Evolutionary conservation across 1,140 invertebrate genomes (phyloP).

Genomic region (Pristionchus pacificus): DNA sequence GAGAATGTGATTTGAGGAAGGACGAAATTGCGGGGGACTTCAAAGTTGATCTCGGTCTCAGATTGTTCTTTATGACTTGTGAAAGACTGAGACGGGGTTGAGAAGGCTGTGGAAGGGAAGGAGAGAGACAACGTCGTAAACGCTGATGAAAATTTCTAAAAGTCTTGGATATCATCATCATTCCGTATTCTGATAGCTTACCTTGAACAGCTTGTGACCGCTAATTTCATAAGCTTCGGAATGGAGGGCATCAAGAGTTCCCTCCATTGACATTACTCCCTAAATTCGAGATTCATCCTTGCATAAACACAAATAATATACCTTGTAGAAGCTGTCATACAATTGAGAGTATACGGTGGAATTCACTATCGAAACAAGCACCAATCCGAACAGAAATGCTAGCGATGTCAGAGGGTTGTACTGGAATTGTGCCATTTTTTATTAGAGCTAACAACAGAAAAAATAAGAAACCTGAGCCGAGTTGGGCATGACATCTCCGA

Average conservation of each 20-base stretch:
- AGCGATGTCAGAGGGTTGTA: constrained; percentile 23
- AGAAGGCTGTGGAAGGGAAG: too few relatives aligned
- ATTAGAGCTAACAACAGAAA: neutral
- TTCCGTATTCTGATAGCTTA: neutral
- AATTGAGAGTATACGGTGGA: constrained; percentile 26
- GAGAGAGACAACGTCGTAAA: too few relatives aligned
- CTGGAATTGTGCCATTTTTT: constrained; percentile 5
- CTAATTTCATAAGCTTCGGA: constrained; percentile 1
- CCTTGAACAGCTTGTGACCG: constrained; percentile 24
- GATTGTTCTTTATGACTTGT: too few relatives aligned
- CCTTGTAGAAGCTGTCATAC: constrained; percentile 18
- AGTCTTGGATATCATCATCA: neutral
- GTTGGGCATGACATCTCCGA: constrained; percentile 33
- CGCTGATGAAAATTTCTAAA: too few relatives aligned
- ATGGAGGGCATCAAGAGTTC: constrained; percentile 17
- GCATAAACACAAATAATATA: neutral
- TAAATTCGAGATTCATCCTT: too few relatives aligned
- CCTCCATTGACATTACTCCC: constrained; percentile 17
- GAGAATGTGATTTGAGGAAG: too few relatives aligned
- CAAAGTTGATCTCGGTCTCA: too few relatives aligned
- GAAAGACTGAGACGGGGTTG: too few relatives aligned
- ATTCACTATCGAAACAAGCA: constrained; percentile 28
- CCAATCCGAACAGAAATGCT: constrained; percentile 27
- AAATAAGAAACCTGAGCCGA: constrained; percentile 16
- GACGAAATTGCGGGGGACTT: too few relatives aligned